A percentile compares a stretch with the other conserved stretches of the same genome.
Conservation (phyloP, 2,797 vertebrate species). For the Onychomys torridus region DNA sequence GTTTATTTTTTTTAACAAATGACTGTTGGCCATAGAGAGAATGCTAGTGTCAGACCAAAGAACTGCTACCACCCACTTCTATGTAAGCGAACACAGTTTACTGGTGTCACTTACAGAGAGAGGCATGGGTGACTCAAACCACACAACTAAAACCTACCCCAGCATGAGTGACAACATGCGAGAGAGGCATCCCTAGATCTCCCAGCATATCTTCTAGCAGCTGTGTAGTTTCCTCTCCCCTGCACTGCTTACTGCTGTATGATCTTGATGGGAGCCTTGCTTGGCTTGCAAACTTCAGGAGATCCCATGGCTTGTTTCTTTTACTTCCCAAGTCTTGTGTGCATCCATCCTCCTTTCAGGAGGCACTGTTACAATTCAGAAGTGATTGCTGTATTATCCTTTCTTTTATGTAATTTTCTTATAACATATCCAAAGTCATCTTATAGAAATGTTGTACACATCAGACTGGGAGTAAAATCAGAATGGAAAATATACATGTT, state of each 20-base stretch:
- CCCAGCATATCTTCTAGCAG: too few relatives aligned
- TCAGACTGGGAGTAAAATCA: background rate
- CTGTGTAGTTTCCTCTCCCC: too few relatives aligned
- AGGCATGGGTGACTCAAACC: background rate
- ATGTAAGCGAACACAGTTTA: background rate
- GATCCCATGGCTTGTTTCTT: background rate
- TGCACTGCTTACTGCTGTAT: background rate
- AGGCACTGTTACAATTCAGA: background rate
- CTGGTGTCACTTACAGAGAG: background rate
- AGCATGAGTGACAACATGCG: background rate
- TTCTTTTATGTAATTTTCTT: constrained; percentile 38
- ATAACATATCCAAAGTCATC: background rate
- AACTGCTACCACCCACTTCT: background rate
- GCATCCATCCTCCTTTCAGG: background rate
- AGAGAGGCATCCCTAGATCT: background rate
- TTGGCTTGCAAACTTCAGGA: background rate
- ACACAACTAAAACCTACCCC: background rate
- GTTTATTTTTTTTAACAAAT: background rate
- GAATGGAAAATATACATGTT: background rate
- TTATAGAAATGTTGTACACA: background rate
- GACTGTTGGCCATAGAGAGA: background rate
- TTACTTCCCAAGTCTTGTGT: background rate
- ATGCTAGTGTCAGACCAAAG: background rate
- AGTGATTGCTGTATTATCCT: background rate
- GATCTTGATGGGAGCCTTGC: background rate